These are phyloP conservation scores for Carpatolechia fugitivella DNA, from an alignment of 2,888 invertebrate genomes.

Conservation along the genomic window DNA sequence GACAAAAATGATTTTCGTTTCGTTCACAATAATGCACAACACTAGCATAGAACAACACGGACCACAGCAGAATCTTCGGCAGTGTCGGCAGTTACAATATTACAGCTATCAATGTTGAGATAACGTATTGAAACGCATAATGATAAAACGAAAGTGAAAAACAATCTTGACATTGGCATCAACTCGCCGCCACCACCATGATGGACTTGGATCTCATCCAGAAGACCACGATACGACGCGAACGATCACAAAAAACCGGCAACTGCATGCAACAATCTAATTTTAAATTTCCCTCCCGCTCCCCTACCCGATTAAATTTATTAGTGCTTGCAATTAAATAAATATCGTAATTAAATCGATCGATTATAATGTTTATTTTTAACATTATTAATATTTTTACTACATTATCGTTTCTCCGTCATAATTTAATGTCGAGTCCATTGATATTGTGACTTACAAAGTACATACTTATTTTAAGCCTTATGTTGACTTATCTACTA, in stretches of 20 bases:
- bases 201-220: slow-evolving; percentile 57
- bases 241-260: slow-evolving; percentile 4
- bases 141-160: slow-evolving; percentile 56
- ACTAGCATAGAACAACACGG: too few relatives aligned
- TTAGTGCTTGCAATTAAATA: neutral
- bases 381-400: too few relatives aligned
- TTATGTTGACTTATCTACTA: too few relatives aligned
- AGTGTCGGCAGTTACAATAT: too few relatives aligned
- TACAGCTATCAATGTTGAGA: too few relatives aligned
- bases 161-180: slow-evolving; percentile 64
- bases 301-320: neutral
- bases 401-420: too few relatives aligned
- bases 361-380: slow-evolving; percentile 28
- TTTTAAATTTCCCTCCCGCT: slow-evolving; percentile 42
- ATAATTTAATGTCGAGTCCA: too few relatives aligned
- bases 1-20: too few relatives aligned
- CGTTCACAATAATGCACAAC: too few relatives aligned
- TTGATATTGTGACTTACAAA: too few relatives aligned
- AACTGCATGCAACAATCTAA: slow-evolving; percentile 34
- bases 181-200: slow-evolving; percentile 22
- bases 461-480: too few relatives aligned
- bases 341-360: slow-evolving; percentile 29
- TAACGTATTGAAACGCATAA: slow-evolving; percentile 5
- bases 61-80: too few relatives aligned
- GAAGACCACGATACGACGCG: slow-evolving; percentile 33